phyloP scores from a whole-genome alignment of 2,113 vertebrate genomes.

The Sebastes fasciatus region DNA sequence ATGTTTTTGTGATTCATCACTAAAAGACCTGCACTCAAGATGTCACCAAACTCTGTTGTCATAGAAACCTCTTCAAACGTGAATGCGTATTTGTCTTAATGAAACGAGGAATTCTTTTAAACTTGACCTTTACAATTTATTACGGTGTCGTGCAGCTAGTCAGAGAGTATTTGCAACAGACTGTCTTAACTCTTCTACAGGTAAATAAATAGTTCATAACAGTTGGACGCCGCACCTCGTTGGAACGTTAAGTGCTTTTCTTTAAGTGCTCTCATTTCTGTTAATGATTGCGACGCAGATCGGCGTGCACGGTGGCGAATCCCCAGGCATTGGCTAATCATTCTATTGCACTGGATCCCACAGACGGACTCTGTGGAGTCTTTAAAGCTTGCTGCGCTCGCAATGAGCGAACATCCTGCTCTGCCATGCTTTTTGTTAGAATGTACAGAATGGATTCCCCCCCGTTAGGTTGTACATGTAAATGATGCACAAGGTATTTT shows the following conservation, averaged over 20 bases:
- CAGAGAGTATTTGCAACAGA: not conserved
- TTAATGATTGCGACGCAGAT: constrained; percentile 42
- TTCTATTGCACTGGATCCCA: constrained; percentile 36
- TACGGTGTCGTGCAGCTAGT: not conserved
- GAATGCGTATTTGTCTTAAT: not conserved
- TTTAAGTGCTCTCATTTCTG: constrained; percentile 53
- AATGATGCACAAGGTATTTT: constrained; percentile 33
- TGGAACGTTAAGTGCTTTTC: constrained; percentile 45
- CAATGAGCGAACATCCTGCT: constrained; percentile 19
- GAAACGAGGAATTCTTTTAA: not conserved
- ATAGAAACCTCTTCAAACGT: constrained; percentile 9
- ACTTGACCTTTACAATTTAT: constrained; percentile 22
- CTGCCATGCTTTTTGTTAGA: constrained; percentile 10
- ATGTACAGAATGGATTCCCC: not conserved
- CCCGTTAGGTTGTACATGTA: not conserved
- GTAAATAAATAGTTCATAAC: constrained; percentile 49
- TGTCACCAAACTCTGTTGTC: constrained; percentile 24
- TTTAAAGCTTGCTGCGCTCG: constrained; percentile 4
- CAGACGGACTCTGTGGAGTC: constrained; percentile 20
- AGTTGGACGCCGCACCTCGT: constrained; percentile 15
- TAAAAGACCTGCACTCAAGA: not conserved
- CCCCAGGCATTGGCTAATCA: constrained; percentile 47
- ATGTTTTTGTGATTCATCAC: not conserved
- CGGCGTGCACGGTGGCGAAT: constrained; percentile 12
- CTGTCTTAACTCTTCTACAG: constrained; percentile 14